Evolutionary conservation across 2,113 vertebrate species (phyloP), one percentile per base, ranked within the genome.

Genomic region (Anguilla japonica): DNA sequence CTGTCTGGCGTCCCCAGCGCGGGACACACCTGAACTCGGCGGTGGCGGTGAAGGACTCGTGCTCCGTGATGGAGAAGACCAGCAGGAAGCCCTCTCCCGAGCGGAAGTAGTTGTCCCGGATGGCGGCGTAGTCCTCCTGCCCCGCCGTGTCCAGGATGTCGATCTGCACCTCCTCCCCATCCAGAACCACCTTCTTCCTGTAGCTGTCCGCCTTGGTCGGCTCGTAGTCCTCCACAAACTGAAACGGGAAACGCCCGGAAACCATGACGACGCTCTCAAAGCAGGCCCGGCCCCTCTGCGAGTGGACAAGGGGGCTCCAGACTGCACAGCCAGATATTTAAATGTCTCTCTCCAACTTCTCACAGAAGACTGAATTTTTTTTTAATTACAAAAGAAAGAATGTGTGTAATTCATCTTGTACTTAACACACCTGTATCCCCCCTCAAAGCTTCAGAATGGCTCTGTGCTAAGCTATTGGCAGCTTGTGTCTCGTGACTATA

Each of bases 181-280:
- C 98, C 78, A 99, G 94, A 22, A 99, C 98, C 87, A 99, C 98
- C 90, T 99, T 99, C 95, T 99, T 99, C 89, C 98, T 96, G 94
- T 99, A 99, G 92, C 98, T 99, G 96, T 99, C 98, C 5, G 98
- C 98, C 91, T 99, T 99, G 40, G 98, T 99, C 87, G 98, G 98
- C 91, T 99, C 98, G 85, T 99, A 99, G 93, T 99, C 98, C 95
- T 99, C 98, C 87, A 99, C 98, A 87, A 99, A 99, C 98, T 99
- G 20, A 15, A 41, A 46, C 46, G 39, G 18, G 9, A 11, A 57
- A 2, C 88, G 8, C 87, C 90, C 16, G 84, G 67, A 75, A 75
- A 75, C 26, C 71, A 75, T 75, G 71, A 75, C 20, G 34, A 75
- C 71, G 16, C n/a, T 29, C 71, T 75, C 71, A 6, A 34, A 34